Evolutionary conservation across 2,113 vertebrate genomes (phyloP).

Genomic region (Sprattus sprattus): DNA sequence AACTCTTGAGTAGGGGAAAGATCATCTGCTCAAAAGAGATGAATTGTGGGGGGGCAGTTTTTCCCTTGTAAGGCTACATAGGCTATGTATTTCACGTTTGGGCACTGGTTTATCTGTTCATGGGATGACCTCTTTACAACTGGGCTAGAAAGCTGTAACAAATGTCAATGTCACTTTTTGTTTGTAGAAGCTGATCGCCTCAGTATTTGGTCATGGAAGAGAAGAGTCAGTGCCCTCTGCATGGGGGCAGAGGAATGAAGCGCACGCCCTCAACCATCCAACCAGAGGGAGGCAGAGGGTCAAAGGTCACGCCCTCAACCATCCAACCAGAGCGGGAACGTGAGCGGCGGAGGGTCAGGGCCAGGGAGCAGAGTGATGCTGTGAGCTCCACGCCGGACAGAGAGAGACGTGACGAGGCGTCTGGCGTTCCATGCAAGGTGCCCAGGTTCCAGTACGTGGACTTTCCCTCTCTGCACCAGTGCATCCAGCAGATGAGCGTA

Average conservation of each 20-base stretch:
- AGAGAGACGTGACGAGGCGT: conserved; percentile 42
- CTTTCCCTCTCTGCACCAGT: conserved; percentile 59
- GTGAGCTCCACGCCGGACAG: conserved; percentile 29
- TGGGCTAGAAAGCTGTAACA: not conserved
- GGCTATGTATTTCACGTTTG: not conserved
- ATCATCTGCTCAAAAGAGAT: not conserved
- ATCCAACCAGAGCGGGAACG: conserved; percentile 20
- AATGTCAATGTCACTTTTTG: not conserved
- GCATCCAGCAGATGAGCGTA: conserved; percentile 55
- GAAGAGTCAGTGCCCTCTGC: conserved; percentile 29
- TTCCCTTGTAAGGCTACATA: not conserved
- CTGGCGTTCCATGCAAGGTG: conserved; percentile 49
- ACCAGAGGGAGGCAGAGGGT: not conserved
- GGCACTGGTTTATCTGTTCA: not conserved
- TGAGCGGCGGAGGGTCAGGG: not conserved
- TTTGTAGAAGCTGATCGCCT: not conserved
- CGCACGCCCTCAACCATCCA: conserved; percentile 25
- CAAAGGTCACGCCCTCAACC: not conserved
- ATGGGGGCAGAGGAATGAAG: conserved; percentile 30
- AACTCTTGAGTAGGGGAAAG: not conserved
- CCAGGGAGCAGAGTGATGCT: conserved; percentile 1
- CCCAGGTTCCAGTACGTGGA: conserved; percentile 60
- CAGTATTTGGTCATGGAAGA: conserved; percentile 41
- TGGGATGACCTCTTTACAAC: not conserved
- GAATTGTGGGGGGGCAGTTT: not conserved